phyloP scores from a whole-genome alignment of 2,888 invertebrate species.

The Torymus auratus region DNA sequence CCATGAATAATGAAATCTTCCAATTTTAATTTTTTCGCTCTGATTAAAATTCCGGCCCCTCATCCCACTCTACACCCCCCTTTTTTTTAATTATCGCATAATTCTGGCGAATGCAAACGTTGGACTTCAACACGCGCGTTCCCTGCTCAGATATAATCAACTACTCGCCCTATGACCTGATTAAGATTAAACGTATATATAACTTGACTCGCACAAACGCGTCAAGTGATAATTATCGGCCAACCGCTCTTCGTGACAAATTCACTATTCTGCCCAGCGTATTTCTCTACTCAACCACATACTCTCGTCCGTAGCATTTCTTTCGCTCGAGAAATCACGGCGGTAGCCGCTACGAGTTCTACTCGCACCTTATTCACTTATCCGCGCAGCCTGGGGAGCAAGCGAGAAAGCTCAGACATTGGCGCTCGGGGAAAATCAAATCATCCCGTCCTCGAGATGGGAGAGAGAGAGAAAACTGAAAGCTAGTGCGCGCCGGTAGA shows the following conservation, averaged over 20 bases:
- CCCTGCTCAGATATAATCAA: too few relatives aligned
- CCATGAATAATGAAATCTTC: slow-evolving; percentile 13
- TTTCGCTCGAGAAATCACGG: slow-evolving; percentile 12
- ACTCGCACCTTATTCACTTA: slow-evolving; percentile 42
- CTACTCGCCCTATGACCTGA: background rate
- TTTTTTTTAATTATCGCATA: too few relatives aligned
- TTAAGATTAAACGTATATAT: slow-evolving; percentile 1
- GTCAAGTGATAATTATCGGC: slow-evolving; percentile 11
- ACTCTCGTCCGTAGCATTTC: background rate
- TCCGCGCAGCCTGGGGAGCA: background rate
- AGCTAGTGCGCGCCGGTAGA: too few relatives aligned
- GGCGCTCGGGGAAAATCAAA: slow-evolving; percentile 45
- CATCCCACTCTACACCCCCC: too few relatives aligned
- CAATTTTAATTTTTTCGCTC: slow-evolving; percentile 12
- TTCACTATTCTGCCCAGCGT: background rate
- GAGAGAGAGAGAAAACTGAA: background rate
- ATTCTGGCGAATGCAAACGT: too few relatives aligned
- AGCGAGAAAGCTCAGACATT: slow-evolving; percentile 33
- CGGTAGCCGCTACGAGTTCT: background rate
- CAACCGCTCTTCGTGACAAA: background rate
- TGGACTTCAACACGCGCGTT: too few relatives aligned
- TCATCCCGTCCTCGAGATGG: slow-evolving; percentile 21
- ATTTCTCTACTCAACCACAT: background rate
- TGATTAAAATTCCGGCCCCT: slow-evolving; percentile 8
- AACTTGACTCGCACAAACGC: background rate